phyloP scores from a whole-genome alignment of 2,113 vertebrate species.

The Columbina picui region DNA sequence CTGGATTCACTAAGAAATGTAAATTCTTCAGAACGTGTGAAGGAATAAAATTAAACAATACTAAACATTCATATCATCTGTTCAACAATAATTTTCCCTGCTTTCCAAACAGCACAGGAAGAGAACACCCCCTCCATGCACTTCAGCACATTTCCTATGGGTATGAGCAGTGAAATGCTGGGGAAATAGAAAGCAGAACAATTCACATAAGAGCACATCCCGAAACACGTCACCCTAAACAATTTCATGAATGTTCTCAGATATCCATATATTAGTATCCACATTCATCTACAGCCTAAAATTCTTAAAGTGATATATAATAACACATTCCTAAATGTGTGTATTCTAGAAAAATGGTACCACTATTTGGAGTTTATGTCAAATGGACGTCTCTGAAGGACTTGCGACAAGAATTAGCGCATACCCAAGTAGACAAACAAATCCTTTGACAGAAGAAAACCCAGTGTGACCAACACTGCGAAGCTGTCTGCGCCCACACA shows the following conservation, averaged over 20 bases:
- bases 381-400: not conserved
- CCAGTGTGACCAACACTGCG: not conserved
- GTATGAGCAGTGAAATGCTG: slow-evolving; percentile 9
- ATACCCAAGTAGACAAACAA: not conserved
- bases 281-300: not conserved
- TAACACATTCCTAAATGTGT: not conserved
- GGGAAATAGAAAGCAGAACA: not conserved
- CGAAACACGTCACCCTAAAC: not conserved
- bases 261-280: not conserved
- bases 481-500: not conserved
- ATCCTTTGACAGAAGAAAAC: not conserved
- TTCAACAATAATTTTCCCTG: not conserved
- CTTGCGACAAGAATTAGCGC: not conserved
- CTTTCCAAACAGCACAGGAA: not conserved
- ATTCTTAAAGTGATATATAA: not conserved
- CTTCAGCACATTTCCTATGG: not conserved
- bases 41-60: not conserved
- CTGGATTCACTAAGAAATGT: slow-evolving; percentile 13
- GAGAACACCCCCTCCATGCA: not conserved
- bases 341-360: not conserved
- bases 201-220: not conserved
- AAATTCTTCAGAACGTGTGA: not conserved
- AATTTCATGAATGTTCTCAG: not conserved
- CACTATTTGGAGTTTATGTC: not conserved
- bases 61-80: not conserved